These are phyloP conservation scores for Zaprionus lineosus DNA, from an alignment of 2,888 invertebrate genomes.

Conservation along the genomic window DNA sequence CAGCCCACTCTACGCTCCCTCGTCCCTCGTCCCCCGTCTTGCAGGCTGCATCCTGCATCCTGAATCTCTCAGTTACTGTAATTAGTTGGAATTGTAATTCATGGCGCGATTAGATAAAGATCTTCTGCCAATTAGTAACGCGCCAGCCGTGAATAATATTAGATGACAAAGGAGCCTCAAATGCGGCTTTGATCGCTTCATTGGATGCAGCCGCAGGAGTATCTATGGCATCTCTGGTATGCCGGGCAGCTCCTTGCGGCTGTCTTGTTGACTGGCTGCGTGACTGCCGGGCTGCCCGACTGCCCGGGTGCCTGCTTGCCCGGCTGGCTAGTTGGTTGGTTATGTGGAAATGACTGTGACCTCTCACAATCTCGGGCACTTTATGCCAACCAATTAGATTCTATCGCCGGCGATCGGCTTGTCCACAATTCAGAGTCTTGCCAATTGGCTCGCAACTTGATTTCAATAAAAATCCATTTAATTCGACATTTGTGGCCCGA, in stretches of 20 bases:
- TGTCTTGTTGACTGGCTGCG: no score
- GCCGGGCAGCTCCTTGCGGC: no score
- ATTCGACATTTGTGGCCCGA: constrained; percentile 78
- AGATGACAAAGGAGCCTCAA: constrained; percentile 55
- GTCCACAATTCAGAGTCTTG: constrained; percentile 26
- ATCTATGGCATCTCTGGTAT: no score
- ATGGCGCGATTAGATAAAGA: constrained; percentile 78
- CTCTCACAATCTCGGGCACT: constrained; percentile 36
- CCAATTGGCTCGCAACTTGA: constrained; percentile 65
- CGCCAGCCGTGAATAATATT: constrained; percentile 69
- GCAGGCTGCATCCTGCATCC: constrained; percentile 24
- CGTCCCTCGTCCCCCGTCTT: no score
- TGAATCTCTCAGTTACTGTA: constrained; percentile 54
- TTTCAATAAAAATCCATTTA: constrained; percentile 77
- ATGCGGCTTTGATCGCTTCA: no score
- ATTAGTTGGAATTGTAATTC: constrained; percentile 79
- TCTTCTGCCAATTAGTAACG: constrained; percentile 76
- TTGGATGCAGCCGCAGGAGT: no score
- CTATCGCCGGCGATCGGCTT: constrained; percentile 43
- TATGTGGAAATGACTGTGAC: constrained; percentile 12
- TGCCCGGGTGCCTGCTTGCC: no score
- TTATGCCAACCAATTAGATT: constrained; percentile 49
- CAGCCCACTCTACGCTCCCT: neutral
- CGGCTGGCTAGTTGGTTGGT: no score
- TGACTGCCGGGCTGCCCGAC: no score